phyloP scores from a whole-genome alignment of 2,113 vertebrate genomes.

The Lipophrys pholis region DNA sequence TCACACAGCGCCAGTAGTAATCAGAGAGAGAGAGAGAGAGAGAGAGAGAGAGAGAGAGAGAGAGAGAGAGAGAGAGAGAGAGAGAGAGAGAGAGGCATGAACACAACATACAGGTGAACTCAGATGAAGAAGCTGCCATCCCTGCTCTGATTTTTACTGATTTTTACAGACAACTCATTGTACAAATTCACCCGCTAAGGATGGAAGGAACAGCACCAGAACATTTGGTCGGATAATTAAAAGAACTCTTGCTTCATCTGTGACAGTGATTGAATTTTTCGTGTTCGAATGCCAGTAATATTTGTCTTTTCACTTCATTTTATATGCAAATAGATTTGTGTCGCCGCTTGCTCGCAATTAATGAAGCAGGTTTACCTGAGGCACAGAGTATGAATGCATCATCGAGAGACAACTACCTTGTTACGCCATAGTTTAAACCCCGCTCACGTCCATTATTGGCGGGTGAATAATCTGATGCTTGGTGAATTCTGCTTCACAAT shows the following conservation, averaged over 20 bases:
- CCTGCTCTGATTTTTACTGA: neutral
- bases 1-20: slow-evolving; percentile 34
- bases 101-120: slow-evolving; percentile 16
- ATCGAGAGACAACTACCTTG: no score
- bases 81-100: neutral
- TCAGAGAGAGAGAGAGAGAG: slow-evolving; percentile 6
- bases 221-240: neutral
- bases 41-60: no score
- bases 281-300: neutral
- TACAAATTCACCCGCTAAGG: slow-evolving; percentile 5
- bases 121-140: neutral
- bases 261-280: neutral
- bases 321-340: neutral
- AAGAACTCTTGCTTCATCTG: neutral
- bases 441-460: no score
- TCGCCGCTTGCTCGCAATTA: no score
- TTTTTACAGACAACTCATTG: neutral
- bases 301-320: neutral
- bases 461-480: no score
- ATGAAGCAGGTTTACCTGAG: no score
- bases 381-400: no score
- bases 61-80: no score
- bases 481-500: no score
- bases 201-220: neutral
- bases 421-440: no score